Evolutionary conservation across 2,797 vertebrate genomes (phyloP), one percentile per base, ranked within the genome.

Genomic region (Sebastes alutus): DNA sequence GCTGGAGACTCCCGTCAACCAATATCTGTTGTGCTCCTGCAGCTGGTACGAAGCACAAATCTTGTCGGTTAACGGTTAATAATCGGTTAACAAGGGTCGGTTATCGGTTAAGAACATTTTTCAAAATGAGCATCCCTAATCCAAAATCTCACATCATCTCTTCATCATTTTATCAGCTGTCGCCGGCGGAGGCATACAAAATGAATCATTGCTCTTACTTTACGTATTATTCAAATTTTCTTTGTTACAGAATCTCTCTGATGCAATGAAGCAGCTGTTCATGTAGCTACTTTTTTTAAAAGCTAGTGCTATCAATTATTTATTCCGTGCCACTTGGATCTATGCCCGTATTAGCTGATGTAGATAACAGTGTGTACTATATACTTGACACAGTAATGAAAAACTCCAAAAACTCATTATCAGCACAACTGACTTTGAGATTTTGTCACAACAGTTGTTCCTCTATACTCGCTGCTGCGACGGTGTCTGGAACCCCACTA

Each of bases 241-340:
- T 62, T 56, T 65, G 22, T 60, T 30, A 18, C 42, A n/a, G 3
- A 27, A 29, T 63, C 59, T 79, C n/a, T 64, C 13, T 16, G 35
- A 56, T 55, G 29, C 14, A 8, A 73, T 52, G 30, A 80, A 72
- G 55, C 78, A 80, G 73, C 49, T 68, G 77, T 69, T 78, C 4
- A 8, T 52, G 13, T 74, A 20, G 65, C 54, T 69, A 29, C 52
- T 33, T 42, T 30, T 42, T 32, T 20, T 1, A 64, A 73, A 56
- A 23, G 9, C 27, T 10, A 69, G 12, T 7, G 35, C 1, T 18
- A 35, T 2, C 20, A 14, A 7, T 58, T 23, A 63, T 83, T 46
- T 74, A 30, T 73, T 73, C 33, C 23, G 49, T 30, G 35, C 22
- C 61, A 30, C 77, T 62, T 72, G 78, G 60, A 65, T 27, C 6